phyloP scores from a whole-genome alignment of 1,140 invertebrate species.

The Papilio glaucus region DNA sequence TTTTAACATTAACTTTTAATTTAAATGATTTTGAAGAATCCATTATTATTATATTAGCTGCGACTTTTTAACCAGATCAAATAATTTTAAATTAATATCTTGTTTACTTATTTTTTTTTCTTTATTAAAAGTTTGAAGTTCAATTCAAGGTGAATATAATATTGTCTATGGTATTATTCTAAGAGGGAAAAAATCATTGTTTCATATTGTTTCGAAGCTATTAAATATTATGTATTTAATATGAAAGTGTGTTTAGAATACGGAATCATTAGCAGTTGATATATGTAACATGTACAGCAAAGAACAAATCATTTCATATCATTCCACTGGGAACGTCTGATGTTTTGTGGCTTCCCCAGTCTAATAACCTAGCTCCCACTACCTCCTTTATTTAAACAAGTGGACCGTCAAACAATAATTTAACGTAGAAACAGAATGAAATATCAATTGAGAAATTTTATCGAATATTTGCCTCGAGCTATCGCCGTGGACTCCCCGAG shows the following conservation, averaged over 20 bases:
- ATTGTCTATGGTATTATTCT: no score
- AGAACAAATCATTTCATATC: background rate
- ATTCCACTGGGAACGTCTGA: background rate
- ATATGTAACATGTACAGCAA: no score
- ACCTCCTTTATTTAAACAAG: background rate
- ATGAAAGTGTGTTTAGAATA: no score
- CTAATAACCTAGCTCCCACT: background rate
- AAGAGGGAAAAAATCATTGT: no score
- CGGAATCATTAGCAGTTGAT: no score
- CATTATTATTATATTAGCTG: background rate
- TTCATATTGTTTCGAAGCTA: no score
- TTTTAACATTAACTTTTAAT: background rate
- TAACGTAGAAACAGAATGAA: background rate
- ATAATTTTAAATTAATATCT: background rate
- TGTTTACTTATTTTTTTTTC: no score
- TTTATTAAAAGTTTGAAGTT: no score
- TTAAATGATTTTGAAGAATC: background rate
- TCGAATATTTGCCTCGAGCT: slow-evolving; percentile 3
- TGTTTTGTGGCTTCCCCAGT: no score
- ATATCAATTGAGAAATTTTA: slow-evolving; percentile 8
- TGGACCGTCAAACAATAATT: slow-evolving; percentile 2
- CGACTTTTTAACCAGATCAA: background rate
- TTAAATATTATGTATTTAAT: no score
- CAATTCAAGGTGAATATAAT: no score
- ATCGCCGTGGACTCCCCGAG: background rate